phyloP scores from a whole-genome alignment of 1,140 invertebrate species.

The Epicauta chinensis region DNA sequence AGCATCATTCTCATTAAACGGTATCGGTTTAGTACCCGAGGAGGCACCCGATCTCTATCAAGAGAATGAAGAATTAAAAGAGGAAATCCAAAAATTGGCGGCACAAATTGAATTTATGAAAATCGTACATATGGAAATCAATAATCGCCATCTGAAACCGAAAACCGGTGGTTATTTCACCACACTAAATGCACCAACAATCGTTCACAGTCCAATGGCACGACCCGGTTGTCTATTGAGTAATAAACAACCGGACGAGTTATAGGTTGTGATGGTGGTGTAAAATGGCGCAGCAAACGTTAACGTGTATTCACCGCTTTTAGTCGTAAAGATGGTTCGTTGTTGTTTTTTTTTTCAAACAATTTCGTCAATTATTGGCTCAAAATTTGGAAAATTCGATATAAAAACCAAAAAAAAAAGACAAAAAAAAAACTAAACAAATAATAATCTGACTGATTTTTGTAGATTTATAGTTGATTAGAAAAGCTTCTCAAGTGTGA shows the following conservation, averaged over 20 bases:
- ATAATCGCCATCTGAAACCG: conserved; percentile 80
- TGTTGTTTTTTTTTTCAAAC: too few relatives aligned
- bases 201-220: conserved; percentile 44
- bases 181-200: conserved; percentile 42
- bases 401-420: too few relatives aligned
- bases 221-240: conserved; percentile 40
- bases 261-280: too few relatives aligned
- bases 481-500: too few relatives aligned
- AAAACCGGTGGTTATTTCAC: conserved; percentile 75
- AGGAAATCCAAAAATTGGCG: conserved; percentile 84
- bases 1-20: conserved; percentile 78
- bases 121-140: conserved; percentile 87
- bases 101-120: conserved; percentile 90
- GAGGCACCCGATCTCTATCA: conserved; percentile 78
- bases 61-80: conserved; percentile 88
- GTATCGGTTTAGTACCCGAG: conserved; percentile 70
- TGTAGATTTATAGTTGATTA: too few relatives aligned
- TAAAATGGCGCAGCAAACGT: too few relatives aligned
- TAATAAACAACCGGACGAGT: conserved; percentile 33
- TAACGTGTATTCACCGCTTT: too few relatives aligned
- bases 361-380: too few relatives aligned
- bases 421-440: too few relatives aligned
- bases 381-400: too few relatives aligned
- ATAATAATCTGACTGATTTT: too few relatives aligned
- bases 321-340: too few relatives aligned